Base-by-base conservation (phyloP, 1,140 invertebrate species). In the Gryllus bimaculatus region DNA sequence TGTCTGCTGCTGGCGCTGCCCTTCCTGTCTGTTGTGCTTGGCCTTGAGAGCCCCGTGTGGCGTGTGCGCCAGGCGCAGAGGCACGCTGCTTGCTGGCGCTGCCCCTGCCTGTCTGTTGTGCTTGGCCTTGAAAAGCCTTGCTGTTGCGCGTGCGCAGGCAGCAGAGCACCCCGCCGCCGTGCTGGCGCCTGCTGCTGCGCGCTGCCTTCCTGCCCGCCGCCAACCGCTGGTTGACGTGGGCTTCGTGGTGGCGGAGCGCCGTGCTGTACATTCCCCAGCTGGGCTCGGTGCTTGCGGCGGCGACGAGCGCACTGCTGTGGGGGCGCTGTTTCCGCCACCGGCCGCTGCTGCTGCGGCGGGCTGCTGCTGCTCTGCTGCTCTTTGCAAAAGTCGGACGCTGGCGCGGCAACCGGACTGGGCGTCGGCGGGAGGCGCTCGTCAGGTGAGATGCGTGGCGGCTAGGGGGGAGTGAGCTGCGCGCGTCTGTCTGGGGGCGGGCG, bases 191-290 rank as follows among this genome's bases (percentile, higher is more conserved):
- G 92, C 83, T 86, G 94, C 81, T 86, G 94, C 49, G 89, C 94
- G 54, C 84, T 96, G 21, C 93, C 13, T 96, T 96, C 85, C 87
- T 97, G 73, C 95, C 95, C 7, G 95, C 95, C 8, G 93, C 93
- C 76, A 97, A 97, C 86, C 85, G 77, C 89, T 96, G 81, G 91
- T 96, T 82, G 95, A 93, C 1, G 95, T 97, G 15, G 95, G 95
- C 18, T 97, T 97, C 85, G 94, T 96, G 4, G 91, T 96, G 2
- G 95, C 95, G 8, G 95, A 97, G 85, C 88, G 95, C 83, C 1
- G 91, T 96, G n/a, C 89, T 97, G 1, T 97, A 96, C 84, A 93
- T 95, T 83, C 95, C 95, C 48, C 96, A 94, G 92, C 86, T 93
- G 78, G 93, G 93, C 3, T 91, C 89, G 83, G 88, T 91, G 48